Percentiles rank a stretch among this genome's conserved stretches.
These are phyloP conservation scores for Allacma fusca DNA, from an alignment of 2,888 invertebrate species.

Conservation along the genomic window DNA sequence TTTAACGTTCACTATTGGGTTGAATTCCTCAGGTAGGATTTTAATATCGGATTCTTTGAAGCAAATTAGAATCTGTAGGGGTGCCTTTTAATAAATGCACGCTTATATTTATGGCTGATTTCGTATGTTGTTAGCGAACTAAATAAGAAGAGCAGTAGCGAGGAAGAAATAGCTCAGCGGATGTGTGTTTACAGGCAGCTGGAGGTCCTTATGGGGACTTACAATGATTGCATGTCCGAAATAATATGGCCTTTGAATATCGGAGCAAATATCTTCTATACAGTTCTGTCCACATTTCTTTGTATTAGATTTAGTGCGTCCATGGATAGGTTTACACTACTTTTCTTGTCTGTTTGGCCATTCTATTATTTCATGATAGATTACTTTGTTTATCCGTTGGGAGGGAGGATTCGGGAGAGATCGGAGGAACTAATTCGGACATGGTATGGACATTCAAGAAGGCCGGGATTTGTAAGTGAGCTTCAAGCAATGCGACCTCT, in stretches of 20 bases:
- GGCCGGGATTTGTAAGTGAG: neutral
- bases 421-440: neutral
- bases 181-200: neutral
- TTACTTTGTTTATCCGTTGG: neutral
- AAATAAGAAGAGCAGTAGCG: neutral
- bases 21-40: neutral
- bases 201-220: neutral
- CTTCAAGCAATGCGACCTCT: no score
- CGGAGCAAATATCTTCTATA: neutral
- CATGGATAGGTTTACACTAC: neutral
- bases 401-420: neutral
- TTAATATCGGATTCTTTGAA: no score
- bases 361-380: neutral
- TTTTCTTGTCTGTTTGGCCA: neutral
- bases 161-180: neutral
- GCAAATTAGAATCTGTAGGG: neutral
- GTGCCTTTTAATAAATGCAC: no score
- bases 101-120: no score
- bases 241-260: neutral
- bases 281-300: neutral
- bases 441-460: neutral
- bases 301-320: neutral
- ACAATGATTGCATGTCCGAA: neutral
- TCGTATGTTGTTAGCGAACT: neutral
- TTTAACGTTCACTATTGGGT: no score